phyloP scores from a whole-genome alignment of 2,888 invertebrate genomes.

The Ichneumoninae sp. region DNA sequence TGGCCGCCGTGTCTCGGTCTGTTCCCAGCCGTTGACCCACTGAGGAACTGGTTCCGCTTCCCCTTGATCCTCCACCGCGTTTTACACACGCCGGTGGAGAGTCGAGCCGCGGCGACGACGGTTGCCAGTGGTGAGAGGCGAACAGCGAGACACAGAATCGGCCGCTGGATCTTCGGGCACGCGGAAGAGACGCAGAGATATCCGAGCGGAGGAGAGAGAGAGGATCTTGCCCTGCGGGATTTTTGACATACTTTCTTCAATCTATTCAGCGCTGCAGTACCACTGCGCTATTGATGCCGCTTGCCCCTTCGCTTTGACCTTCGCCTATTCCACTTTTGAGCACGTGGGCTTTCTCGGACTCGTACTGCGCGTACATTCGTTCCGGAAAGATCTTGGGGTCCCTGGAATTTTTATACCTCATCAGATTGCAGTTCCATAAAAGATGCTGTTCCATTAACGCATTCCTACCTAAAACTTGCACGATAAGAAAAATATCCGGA shows the following conservation, averaged over 20 bases:
- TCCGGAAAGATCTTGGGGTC: constrained; percentile 45
- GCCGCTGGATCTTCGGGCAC: constrained; percentile 43
- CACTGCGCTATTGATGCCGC: constrained; percentile 28
- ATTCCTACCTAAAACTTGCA: not conserved
- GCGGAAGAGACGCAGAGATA: constrained; percentile 59
- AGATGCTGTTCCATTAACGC: not conserved
- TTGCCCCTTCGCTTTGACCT: constrained; percentile 78
- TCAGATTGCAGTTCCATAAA: not conserved
- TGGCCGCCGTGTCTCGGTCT: constrained; percentile 46
- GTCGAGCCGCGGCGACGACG: constrained; percentile 50
- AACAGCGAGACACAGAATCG: constrained; percentile 38
- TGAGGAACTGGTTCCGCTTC: constrained; percentile 83
- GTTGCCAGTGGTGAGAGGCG: constrained; percentile 65
- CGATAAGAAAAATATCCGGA: not conserved
- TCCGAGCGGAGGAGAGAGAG: constrained; percentile 65
- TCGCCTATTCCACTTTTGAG: constrained; percentile 76
- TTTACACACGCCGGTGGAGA: constrained; percentile 57
- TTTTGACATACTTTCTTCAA: constrained; percentile 83
- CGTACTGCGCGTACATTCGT: not conserved
- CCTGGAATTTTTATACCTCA: constrained; percentile 19
- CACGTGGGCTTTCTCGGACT: constrained; percentile 30
- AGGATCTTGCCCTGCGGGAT: constrained; percentile 77
- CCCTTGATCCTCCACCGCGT: constrained; percentile 74
- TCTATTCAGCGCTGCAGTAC: constrained; percentile 31
- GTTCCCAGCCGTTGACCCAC: constrained; percentile 82